phyloP scores from a whole-genome alignment of 23 tunicate species.

The Halocynthia roretzi region DNA sequence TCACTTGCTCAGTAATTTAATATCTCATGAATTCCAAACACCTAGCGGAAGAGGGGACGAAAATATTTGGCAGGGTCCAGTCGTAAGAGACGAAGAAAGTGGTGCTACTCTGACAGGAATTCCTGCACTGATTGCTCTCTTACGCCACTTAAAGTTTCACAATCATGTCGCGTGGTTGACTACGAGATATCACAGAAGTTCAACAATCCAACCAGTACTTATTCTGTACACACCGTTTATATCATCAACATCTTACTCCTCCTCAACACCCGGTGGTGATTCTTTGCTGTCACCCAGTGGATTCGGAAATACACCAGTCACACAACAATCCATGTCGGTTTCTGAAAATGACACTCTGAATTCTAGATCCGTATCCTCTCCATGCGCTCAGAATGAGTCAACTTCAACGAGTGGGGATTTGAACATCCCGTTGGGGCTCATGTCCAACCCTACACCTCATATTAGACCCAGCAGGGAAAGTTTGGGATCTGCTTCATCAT shows the following conservation, averaged over 20 bases:
- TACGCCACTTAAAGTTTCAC: slow-evolving; percentile 43
- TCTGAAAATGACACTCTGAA: background rate
- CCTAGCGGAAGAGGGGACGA: background rate
- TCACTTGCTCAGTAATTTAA: slow-evolving; percentile 45
- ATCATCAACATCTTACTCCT: background rate
- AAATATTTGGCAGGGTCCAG: slow-evolving; percentile 48
- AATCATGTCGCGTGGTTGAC: slow-evolving; percentile 47
- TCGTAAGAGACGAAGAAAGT: slow-evolving; percentile 42
- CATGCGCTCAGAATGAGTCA: background rate
- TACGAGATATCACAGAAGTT: slow-evolving; percentile 31
- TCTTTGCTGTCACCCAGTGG: background rate
- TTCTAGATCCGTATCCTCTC: background rate
- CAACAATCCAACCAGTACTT: slow-evolving; percentile 18
- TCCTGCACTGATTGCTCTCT: slow-evolving; percentile 42
- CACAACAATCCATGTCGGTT: background rate
- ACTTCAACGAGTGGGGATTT: background rate
- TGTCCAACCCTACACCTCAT: background rate
- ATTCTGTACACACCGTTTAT: background rate
- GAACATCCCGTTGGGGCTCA: background rate
- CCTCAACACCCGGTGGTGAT: background rate
- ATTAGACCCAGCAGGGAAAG: background rate
- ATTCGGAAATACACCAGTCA: background rate
- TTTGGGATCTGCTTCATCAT: slow-evolving; percentile 3
- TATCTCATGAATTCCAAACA: slow-evolving; percentile 4
- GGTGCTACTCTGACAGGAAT: slow-evolving; percentile 42